A percentile compares a stretch with the other conserved stretches of the same genome.
Evolutionary conservation across 2,797 vertebrate species (phyloP).

Genomic region (Forpus xanthops): DNA sequence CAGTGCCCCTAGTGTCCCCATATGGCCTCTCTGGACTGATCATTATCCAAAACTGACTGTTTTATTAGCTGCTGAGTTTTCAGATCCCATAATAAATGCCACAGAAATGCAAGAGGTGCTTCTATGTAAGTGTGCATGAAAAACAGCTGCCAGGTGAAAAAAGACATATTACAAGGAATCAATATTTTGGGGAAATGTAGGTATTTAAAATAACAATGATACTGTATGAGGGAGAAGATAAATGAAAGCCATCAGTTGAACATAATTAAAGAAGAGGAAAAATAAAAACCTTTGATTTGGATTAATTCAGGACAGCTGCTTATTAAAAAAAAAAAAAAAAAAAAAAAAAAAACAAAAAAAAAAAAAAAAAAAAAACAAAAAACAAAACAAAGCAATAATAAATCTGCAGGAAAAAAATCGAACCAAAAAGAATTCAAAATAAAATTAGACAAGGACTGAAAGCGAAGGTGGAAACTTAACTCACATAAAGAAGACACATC

Average conservation of each 20-base stretch:
- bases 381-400: background rate
- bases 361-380: background rate
- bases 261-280: background rate
- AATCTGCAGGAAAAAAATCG: background rate
- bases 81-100: background rate
- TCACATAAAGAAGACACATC: background rate
- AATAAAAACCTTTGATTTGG: background rate
- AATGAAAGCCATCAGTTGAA: background rate
- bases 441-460: background rate
- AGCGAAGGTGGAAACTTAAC: background rate
- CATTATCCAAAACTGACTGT: slow-evolving; percentile 41
- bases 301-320: slow-evolving; percentile 14
- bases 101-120: background rate
- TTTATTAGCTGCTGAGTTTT: slow-evolving; percentile 62
- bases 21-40: slow-evolving; percentile 56
- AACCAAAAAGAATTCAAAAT: background rate
- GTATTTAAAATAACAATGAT: background rate
- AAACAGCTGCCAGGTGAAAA: slow-evolving; percentile 13
- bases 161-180: background rate
- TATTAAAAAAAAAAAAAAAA: background rate
- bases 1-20: slow-evolving; percentile 42
- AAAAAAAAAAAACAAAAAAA: background rate
- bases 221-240: background rate
- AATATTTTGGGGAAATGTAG: background rate
- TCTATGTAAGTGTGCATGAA: background rate